Conservation (phyloP, 2,113 vertebrate species). For the Sigmodon hispidus region DNA sequence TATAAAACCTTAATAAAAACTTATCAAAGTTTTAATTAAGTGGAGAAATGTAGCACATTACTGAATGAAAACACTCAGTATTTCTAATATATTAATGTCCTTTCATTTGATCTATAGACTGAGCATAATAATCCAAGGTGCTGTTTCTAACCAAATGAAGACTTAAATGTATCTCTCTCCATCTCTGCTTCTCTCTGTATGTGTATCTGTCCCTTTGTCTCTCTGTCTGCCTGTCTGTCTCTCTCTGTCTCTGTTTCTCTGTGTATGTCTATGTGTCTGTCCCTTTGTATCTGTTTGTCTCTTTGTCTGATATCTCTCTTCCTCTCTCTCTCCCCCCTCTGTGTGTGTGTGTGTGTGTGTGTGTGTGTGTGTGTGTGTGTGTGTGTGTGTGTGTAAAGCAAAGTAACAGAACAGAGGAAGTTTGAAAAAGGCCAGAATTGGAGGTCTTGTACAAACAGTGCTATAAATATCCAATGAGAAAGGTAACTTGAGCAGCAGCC, state of each 20-base stretch:
- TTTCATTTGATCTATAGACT: conserved; percentile 19
- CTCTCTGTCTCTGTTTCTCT: neutral
- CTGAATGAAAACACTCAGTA: neutral
- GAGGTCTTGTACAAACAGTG: neutral
- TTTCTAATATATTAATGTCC: neutral
- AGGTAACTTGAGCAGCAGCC: neutral
- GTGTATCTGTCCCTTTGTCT: neutral
- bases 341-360: neutral
- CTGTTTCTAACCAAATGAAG: neutral
- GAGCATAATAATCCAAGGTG: neutral
- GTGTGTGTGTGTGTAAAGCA: neutral
- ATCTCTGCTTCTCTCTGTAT: neutral
- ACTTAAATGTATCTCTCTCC: neutral
- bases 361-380: neutral
- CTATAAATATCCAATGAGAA: conserved; percentile 9
- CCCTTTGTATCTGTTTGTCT: neutral
- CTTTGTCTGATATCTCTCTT: neutral
- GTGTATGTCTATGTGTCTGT: neutral
- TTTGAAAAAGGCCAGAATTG: neutral
- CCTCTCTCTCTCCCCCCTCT: neutral
- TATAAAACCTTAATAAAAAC: neutral
- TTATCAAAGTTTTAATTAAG: neutral
- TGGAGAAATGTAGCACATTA: neutral
- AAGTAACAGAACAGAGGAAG: neutral
- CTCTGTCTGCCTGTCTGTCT: neutral